Conservation (phyloP, 2,113 vertebrate genomes). For the Colius striatus region DNA sequence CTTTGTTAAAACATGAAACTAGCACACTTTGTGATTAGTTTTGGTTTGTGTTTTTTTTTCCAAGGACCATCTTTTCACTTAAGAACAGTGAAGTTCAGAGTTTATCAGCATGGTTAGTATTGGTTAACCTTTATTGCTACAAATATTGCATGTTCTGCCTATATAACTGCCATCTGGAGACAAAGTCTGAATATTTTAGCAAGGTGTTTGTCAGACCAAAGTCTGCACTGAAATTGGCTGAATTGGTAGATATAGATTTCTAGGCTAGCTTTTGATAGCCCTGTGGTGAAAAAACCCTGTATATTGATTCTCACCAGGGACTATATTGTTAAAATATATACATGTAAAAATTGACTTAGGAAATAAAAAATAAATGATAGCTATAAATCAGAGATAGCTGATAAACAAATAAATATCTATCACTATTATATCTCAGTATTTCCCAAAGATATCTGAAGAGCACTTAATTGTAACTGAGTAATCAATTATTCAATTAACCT, state of each 20-base stretch:
- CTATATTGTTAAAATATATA: slow-evolving; percentile 60
- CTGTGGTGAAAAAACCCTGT: not conserved
- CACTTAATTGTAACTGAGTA: slow-evolving; percentile 79
- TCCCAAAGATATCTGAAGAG: slow-evolving; percentile 76
- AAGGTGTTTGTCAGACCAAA: slow-evolving; percentile 19
- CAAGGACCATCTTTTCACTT: not conserved
- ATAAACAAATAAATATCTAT: slow-evolving; percentile 76
- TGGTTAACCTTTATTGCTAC: slow-evolving; percentile 4
- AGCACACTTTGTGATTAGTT: not conserved
- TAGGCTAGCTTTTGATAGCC: not conserved
- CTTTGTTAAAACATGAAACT: not conserved
- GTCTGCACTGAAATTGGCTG: not conserved
- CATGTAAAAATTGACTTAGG: slow-evolving; percentile 64
- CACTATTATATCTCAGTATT: slow-evolving; percentile 66
- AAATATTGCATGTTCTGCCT: not conserved
- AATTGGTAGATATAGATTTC: slow-evolving; percentile 8
- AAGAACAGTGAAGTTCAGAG: slow-evolving; percentile 21
- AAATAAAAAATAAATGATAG: slow-evolving; percentile 62
- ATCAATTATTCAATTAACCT: slow-evolving; percentile 83
- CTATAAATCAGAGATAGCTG: slow-evolving; percentile 60
- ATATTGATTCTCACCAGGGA: not conserved
- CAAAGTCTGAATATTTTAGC: not conserved
- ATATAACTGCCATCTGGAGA: slow-evolving; percentile 10
- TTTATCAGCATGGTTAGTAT: slow-evolving; percentile 10
- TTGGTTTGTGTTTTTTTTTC: not conserved